A percentile compares a stretch with the other conserved stretches of the same genome.
Conservation (phyloP, 2,888 invertebrate species). For the Cartodere bifasciata region DNA sequence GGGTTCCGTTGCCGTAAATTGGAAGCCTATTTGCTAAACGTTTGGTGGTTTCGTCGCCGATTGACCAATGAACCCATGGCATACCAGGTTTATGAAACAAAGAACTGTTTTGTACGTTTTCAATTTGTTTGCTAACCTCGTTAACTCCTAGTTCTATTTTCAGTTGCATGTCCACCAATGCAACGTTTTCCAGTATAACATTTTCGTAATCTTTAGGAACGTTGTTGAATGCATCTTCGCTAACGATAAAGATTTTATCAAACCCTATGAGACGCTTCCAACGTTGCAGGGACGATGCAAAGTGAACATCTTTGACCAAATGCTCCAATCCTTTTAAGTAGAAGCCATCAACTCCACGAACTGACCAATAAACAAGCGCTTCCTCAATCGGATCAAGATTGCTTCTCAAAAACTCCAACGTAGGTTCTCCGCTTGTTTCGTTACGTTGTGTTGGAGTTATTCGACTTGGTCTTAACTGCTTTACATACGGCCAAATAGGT, state of each 20-base stretch:
- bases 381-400: constrained; percentile 39
- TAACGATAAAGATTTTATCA: constrained; percentile 54
- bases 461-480: constrained; percentile 23
- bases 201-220: constrained; percentile 40
- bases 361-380: constrained; percentile 54
- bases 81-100: constrained; percentile 47
- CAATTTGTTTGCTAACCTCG: constrained; percentile 46
- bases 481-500: constrained; percentile 46
- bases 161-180: constrained; percentile 59
- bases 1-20: constrained; percentile 44
- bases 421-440: constrained; percentile 16
- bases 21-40: constrained; percentile 46
- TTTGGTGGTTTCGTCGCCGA: constrained; percentile 50
- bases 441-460: constrained; percentile 15
- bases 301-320: constrained; percentile 46
- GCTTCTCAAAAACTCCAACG: constrained; percentile 17
- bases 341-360: constrained; percentile 78
- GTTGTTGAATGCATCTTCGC: constrained; percentile 41
- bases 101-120: constrained; percentile 41
- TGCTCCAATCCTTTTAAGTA: constrained; percentile 69
- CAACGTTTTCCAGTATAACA: constrained; percentile 50
- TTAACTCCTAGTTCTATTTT: constrained; percentile 45
- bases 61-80: constrained; percentile 73
- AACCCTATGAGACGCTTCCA: constrained; percentile 58
- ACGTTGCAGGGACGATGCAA: constrained; percentile 44